Conservation (phyloP, 2,113 vertebrate species). For the Clupea harengus region DNA sequence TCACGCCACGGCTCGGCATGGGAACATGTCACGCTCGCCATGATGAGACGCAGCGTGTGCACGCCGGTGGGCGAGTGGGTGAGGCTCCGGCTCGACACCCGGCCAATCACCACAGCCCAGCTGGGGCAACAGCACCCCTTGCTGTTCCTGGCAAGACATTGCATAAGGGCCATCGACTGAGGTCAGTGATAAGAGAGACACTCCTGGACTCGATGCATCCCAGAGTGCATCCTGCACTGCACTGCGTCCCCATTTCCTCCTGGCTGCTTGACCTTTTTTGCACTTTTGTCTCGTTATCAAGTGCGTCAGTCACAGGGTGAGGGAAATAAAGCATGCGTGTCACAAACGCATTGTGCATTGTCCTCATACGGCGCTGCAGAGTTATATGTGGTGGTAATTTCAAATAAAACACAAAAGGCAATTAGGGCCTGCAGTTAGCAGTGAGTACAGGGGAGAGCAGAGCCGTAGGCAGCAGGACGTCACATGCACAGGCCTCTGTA, state of each 20-base stretch:
- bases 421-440: slow-evolving; percentile 39
- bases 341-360: background rate
- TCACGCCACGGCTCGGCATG: background rate
- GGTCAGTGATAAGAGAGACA: background rate
- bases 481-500: slow-evolving; percentile 37
- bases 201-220: background rate
- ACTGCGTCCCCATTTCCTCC: background rate
- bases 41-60: background rate
- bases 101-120: slow-evolving; percentile 24
- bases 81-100: background rate
- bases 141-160: slow-evolving; percentile 33
- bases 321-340: background rate
- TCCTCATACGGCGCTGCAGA: background rate
- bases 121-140: slow-evolving; percentile 28
- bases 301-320: background rate
- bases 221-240: slow-evolving; percentile 3
- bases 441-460: slow-evolving; percentile 3
- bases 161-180: background rate
- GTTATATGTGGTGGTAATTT: background rate
- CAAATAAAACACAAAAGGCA: slow-evolving; percentile 24
- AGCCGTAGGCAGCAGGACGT: slow-evolving; percentile 29
- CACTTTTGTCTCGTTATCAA: background rate
- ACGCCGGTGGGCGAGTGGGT: background rate
- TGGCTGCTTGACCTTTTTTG: background rate
- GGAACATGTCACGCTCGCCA: background rate